Percentiles rank a stretch among this genome's conserved stretches.
phyloP scores from a whole-genome alignment of 2,113 vertebrate genomes.

The Etia nguti region DNA sequence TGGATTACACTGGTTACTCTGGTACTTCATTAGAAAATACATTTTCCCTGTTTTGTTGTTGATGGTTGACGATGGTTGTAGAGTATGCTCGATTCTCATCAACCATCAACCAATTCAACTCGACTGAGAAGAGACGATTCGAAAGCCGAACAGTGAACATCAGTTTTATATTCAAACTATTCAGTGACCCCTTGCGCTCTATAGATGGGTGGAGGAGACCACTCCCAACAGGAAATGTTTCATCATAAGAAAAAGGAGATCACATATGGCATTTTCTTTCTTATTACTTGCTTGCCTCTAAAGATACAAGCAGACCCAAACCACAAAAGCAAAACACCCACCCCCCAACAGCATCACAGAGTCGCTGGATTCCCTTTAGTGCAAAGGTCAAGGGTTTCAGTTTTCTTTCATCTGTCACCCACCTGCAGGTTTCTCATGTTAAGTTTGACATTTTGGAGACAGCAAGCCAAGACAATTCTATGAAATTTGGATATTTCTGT shows the following conservation, averaged over 20 bases:
- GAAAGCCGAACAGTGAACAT: background rate
- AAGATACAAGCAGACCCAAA: background rate
- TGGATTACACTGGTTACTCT: too few relatives aligned
- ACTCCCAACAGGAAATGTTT: background rate
- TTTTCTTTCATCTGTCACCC: background rate
- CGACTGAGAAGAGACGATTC: background rate
- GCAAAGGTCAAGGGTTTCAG: background rate
- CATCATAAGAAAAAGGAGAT: background rate
- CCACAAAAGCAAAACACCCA: background rate
- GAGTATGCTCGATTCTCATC: background rate
- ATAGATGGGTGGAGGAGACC: background rate
- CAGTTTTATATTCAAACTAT: background rate
- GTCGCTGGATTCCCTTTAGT: background rate
- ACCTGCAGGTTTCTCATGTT: background rate
- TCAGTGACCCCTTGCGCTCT: rapidly evolving
- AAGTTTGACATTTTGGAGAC: background rate
- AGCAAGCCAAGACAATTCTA: background rate
- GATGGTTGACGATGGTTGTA: background rate
- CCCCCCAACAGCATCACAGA: background rate
- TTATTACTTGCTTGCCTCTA: background rate
- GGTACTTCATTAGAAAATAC: background rate
- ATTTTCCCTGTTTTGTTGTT: background rate
- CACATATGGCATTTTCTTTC: background rate
- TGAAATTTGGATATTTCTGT: background rate
- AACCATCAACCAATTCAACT: background rate